phyloP scores from a whole-genome alignment of 2,888 invertebrate genomes.

The Harmothoe impar region DNA sequence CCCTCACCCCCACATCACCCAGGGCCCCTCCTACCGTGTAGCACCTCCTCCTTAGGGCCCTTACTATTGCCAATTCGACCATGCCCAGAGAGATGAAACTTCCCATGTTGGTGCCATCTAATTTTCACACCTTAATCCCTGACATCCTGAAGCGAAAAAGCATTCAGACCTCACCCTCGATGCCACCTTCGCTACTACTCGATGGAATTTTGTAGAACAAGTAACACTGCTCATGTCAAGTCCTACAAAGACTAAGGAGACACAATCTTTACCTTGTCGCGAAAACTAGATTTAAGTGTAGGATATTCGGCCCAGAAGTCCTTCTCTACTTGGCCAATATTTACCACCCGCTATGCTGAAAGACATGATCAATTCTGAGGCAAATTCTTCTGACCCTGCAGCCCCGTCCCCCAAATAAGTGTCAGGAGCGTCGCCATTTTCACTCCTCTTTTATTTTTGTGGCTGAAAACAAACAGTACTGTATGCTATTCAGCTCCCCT shows the following conservation, averaged over 20 bases:
- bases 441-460: slow-evolving; percentile 14
- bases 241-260: too few relatives aligned
- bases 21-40: not conserved
- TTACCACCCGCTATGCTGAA: slow-evolving; percentile 27
- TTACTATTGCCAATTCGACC: slow-evolving; percentile 31
- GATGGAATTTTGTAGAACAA: too few relatives aligned
- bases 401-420: not conserved
- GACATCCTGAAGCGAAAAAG: too few relatives aligned
- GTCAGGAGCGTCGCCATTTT: not conserved
- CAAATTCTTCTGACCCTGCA: slow-evolving; percentile 39
- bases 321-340: slow-evolving; percentile 31
- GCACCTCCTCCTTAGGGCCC: not conserved
- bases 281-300: too few relatives aligned
- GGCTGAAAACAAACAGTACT: not conserved
- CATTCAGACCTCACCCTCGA: too few relatives aligned
- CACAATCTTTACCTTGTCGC: too few relatives aligned
- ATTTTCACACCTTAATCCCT: not conserved
- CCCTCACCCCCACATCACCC: not conserved
- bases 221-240: too few relatives aligned
- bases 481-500: not conserved
- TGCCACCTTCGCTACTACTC: not conserved
- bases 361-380: slow-evolving; percentile 49
- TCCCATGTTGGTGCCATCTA: not conserved
- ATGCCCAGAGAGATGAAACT: not conserved
- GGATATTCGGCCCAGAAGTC: not conserved